Percentiles rank a stretch among this genome's conserved stretches.
phyloP scores from a whole-genome alignment of 1,140 invertebrate species.

The Laodelphax striatellus region DNA sequence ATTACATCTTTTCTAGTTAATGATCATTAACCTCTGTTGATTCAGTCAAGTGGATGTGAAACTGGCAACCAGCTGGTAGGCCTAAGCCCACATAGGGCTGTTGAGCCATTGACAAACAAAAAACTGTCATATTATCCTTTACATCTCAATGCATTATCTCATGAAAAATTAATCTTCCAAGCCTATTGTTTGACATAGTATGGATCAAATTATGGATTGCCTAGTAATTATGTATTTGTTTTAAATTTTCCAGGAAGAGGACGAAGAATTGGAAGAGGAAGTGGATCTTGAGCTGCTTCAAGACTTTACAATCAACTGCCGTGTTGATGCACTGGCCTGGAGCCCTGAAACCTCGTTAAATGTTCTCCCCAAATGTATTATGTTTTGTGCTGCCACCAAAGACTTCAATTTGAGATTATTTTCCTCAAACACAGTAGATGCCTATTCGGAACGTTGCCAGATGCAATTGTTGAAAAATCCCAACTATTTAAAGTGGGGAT shows the following conservation, averaged over 20 bases:
- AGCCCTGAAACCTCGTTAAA: constrained; percentile 49
- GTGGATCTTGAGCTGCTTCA: constrained; percentile 24
- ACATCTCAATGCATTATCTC: no score
- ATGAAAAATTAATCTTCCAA: neutral
- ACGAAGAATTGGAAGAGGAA: constrained; percentile 19
- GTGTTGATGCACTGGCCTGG: constrained; percentile 41
- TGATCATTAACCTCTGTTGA: no score
- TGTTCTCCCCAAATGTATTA: constrained; percentile 42
- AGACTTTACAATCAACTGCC: constrained; percentile 38
- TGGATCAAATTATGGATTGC: neutral
- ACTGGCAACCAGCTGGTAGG: no score
- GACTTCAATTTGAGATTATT: constrained; percentile 40
- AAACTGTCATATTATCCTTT: no score
- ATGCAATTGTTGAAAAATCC: no score
- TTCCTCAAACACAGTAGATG: constrained; percentile 42
- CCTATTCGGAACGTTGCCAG: constrained; percentile 33
- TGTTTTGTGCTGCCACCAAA: constrained; percentile 42
- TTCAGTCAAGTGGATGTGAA: no score
- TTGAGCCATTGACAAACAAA: no score
- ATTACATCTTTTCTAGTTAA: no score
- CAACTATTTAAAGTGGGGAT: no score
- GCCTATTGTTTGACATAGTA: neutral
- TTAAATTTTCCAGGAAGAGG: constrained; percentile 19
- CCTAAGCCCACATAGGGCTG: no score
- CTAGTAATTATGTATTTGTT: neutral